A percentile compares a stretch with the other conserved stretches of the same genome.
These are phyloP conservation scores for Sphinx pinastri DNA, from an alignment of 2,888 invertebrate genomes.

Conservation along the genomic window DNA sequence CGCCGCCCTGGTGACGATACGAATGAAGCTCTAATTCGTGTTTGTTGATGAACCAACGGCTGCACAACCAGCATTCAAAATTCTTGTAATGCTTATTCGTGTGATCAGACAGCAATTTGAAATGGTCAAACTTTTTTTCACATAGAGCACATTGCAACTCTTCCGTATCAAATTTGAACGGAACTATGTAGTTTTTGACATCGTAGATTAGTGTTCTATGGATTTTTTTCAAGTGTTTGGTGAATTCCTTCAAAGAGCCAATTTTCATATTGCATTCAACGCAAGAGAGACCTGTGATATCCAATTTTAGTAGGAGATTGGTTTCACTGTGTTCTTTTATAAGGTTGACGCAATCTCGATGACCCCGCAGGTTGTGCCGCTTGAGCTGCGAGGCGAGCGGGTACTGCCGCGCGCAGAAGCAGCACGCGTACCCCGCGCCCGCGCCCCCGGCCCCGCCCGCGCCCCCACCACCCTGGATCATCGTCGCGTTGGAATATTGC, in stretches of 20 bases:
- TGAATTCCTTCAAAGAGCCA: conserved; percentile 32
- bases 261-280: conserved; percentile 35
- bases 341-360: conserved; percentile 44
- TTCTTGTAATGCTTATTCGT: conserved; percentile 34
- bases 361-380: conserved; percentile 50
- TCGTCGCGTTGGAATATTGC: conserved; percentile 60
- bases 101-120: conserved; percentile 34
- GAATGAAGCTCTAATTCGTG: conserved; percentile 49
- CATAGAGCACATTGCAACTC: conserved; percentile 38
- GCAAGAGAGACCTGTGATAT: conserved; percentile 54
- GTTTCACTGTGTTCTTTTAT: conserved; percentile 35
- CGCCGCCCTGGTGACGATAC: conserved; percentile 54
- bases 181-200: conserved; percentile 45
- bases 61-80: conserved; percentile 32
- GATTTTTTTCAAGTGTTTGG: conserved; percentile 36
- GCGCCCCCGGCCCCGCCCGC: too few relatives aligned
- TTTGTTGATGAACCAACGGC: conserved; percentile 46
- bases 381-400: conserved; percentile 52
- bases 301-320: conserved; percentile 54
- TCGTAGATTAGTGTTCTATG: conserved; percentile 38
- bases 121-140: conserved; percentile 30
- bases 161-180: conserved; percentile 42
- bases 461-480: conserved; percentile 51
- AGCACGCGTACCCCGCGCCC: conserved; percentile 61
- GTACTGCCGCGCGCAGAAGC: conserved; percentile 51